These are phyloP conservation scores for Drosophila burlai DNA, from an alignment of 1,140 invertebrate genomes.

Conservation along the genomic window DNA sequence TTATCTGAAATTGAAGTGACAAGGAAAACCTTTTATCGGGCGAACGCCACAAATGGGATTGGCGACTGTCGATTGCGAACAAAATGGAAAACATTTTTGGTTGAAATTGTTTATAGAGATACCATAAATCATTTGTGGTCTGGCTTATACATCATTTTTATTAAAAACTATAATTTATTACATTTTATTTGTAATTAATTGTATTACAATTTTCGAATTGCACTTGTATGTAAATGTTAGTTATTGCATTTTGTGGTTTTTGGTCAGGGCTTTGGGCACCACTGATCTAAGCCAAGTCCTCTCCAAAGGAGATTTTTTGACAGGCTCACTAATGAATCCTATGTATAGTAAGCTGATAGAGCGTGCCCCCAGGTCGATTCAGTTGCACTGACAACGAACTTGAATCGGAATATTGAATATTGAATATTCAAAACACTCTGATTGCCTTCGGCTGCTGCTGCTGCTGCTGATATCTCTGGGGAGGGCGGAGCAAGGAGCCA, in stretches of 20 bases:
- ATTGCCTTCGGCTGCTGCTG: slow-evolving; percentile 2
- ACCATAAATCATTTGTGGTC: too few species aligned
- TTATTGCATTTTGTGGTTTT: too few species aligned
- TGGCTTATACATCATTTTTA: not conserved
- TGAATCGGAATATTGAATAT: slow-evolving; percentile 12
- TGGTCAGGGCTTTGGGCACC: not conserved
- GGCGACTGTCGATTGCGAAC: not conserved
- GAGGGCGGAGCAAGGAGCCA: not conserved
- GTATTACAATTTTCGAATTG: too few species aligned
- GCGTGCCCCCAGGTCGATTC: not conserved
- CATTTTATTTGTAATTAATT: too few species aligned
- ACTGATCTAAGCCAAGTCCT: slow-evolving; percentile 2
- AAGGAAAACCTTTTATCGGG: slow-evolving; percentile 36
- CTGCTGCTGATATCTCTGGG: not conserved
- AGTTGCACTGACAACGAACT: slow-evolving; percentile 1
- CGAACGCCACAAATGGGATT: slow-evolving; percentile 16
- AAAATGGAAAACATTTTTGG: not conserved
- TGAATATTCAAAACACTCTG: slow-evolving; percentile 10
- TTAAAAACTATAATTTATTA: not conserved
- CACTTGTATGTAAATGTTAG: too few species aligned
- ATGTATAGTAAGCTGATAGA: not conserved
- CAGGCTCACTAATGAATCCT: not conserved
- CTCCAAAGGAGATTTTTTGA: not conserved
- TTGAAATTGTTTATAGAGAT: slow-evolving; percentile 1
- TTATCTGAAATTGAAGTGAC: slow-evolving; percentile 36